Evolutionary conservation across 2,113 vertebrate species (phyloP), one percentile per base, ranked within the genome.

Genomic region (Pterocles gutturalis): DNA sequence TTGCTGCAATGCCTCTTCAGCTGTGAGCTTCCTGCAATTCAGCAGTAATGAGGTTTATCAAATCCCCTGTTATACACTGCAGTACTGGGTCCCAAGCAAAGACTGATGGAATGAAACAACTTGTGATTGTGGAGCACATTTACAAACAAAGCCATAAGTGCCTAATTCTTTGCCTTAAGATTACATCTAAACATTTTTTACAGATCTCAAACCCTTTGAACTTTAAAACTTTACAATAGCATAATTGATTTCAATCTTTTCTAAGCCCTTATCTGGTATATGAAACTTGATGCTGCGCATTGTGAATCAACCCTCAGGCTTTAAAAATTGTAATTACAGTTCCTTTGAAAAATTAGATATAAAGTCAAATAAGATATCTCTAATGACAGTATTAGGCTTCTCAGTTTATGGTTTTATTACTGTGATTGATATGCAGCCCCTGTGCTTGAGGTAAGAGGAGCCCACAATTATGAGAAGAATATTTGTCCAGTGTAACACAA

Each of bases 121-220:
- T 81, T 89, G 55, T 55, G 55, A 72, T 67, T 75, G 71, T 45
- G 26, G 13, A 94, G 21, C 16, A 53, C 60, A 48, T 77, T 94
- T 89, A 83, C 55, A 89, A 92, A 84, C 53, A n/a, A 90, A 92
- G 53, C 25, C 8, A 3, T 79, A 48, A 92, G 61, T 75, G 33
- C 51, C 34, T 77, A 93, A 81, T 90, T 90, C 72, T 87, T 93
- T 92, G 21, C 69, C 31, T 90, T 69, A 83, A 78, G 85, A 93
- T 97, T 87, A 79, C 69, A 95, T 94, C 95, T 94, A 53, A 87
- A 97, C 77, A 89, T 45, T 78, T 95, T 87, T 83, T 43, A 89
- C 72, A 93, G 24, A 87, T 93, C 90, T 91, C 75, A 89, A 72
- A 43, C 57, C 31, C 78, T 94, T 91, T 89, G 83, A 96, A 95